Conservation (phyloP, 2,113 vertebrate genomes). For the Lepisosteus oculatus region DNA sequence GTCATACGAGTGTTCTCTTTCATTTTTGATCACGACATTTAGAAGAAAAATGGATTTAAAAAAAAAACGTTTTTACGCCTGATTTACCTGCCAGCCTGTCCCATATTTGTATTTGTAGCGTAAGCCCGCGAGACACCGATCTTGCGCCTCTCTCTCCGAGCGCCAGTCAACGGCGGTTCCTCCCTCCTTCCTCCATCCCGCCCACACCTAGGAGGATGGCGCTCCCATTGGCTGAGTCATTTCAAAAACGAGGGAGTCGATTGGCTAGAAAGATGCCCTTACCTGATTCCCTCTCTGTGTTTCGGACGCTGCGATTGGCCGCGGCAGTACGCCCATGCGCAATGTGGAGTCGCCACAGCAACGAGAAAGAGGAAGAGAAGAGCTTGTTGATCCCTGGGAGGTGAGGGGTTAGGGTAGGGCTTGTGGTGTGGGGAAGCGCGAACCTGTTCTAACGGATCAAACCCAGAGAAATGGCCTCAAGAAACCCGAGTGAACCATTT, state of each 20-base stretch:
- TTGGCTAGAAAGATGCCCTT: not conserved
- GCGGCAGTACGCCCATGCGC: too few relatives aligned
- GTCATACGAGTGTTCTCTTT: too few relatives aligned
- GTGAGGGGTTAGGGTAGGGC: not conserved
- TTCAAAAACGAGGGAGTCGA: not conserved
- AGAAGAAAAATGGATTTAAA: not conserved
- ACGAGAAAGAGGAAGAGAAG: not conserved
- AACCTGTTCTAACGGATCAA: too few relatives aligned
- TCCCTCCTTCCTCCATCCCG: not conserved
- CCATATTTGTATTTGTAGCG: slow-evolving; percentile 17
- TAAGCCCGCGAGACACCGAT: slow-evolving; percentile 2
- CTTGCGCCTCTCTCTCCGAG: slow-evolving; percentile 1
- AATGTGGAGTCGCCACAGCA: not conserved
- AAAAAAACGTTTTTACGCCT: not conserved
- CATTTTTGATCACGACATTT: not conserved
- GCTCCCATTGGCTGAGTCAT: slow-evolving; percentile 11
- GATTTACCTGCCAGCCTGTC: slow-evolving; percentile 15
- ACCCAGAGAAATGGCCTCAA: too few relatives aligned
- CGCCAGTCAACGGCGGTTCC: slow-evolving; percentile 14
- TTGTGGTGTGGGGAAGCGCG: too few relatives aligned
- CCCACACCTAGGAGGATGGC: not conserved
- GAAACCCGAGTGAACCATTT: too few relatives aligned
- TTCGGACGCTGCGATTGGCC: not conserved
- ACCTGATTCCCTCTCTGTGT: not conserved
- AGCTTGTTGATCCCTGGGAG: not conserved